Evolutionary conservation across 2,797 vertebrate species (phyloP), one percentile per base, ranked within the genome.

Genomic region (Halcyon smyrnensis): DNA sequence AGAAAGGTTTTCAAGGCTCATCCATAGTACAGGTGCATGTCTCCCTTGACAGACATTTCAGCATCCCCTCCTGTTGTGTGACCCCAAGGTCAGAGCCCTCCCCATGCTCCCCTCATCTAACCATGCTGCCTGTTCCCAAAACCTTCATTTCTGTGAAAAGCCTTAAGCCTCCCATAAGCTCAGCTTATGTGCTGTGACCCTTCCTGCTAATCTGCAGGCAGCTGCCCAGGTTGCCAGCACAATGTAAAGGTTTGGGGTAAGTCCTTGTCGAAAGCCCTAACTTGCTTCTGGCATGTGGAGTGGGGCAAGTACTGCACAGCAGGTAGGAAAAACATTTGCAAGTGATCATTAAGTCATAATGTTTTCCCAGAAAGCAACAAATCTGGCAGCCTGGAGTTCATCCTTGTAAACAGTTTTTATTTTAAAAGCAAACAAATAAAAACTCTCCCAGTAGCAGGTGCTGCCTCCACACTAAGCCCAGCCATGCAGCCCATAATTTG

Each of bases 371-470:
- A 94, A 94, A 76, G n/a, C 21, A 20, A 60, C 59, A 65, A 71
- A 84, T 81, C 59, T 63, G 41, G 85, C 86, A 94, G 51, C 34
- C 75, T 80, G 59, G 65, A 80, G 51, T 71, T 87, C 70, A 67
- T 84, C 2, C 34, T 30, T 89, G 68, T 83, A 92, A 95, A 93
- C 64, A 95, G 53, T 41, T 91, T 96, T 86, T 89, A 46, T 96
- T 95, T 91, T 41, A 94, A 95, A 83, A 93, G 73, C 80, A 95
- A 96, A 92, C 79, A 95, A 90, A 90, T 78, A 94, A 93, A 74
- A 94, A 67, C 68, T 90, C 25, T 84, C 63, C 63, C 30, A 8
- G 94, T 75, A 96, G 90, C 96, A 96, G 85, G 82, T 95, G 93
- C 86, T 95, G 90, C 60, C 86, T 76, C 69, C 73, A 46, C 1